Evolutionary conservation across 2,797 vertebrate genomes (phyloP).

Genomic region (Astyanax mexicanus): DNA sequence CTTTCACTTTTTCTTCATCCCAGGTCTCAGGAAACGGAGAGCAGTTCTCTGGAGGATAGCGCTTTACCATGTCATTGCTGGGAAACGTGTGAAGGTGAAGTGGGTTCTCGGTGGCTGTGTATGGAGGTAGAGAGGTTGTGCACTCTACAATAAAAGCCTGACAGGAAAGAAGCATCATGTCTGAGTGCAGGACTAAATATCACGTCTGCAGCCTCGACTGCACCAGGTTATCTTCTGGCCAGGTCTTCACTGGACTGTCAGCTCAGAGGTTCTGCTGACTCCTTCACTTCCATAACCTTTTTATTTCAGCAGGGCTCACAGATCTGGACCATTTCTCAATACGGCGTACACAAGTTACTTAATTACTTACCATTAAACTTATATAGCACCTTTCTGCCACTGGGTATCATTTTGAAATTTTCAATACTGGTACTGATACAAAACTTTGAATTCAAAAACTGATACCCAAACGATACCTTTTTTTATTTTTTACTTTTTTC

Average conservation of each 20-base stretch:
- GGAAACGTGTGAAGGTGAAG: constrained; percentile 4
- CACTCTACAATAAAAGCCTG: background rate
- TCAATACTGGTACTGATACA: too few species aligned
- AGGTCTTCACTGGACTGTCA: background rate
- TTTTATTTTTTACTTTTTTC: too few species aligned
- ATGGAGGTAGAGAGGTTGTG: too few species aligned
- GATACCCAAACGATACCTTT: too few species aligned
- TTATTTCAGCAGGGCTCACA: constrained; percentile 34
- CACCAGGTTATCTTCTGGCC: background rate
- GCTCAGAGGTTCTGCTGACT: background rate
- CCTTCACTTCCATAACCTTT: background rate
- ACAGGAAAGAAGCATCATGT: background rate
- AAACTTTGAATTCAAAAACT: too few species aligned
- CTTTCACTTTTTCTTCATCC: background rate
- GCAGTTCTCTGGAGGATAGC: background rate
- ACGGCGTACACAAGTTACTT: too few species aligned
- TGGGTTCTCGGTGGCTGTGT: background rate
- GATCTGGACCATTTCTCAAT: too few species aligned
- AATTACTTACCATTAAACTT: too few species aligned
- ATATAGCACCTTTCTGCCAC: too few species aligned
- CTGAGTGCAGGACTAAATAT: background rate
- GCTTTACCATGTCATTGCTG: background rate
- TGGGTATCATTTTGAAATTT: too few species aligned
- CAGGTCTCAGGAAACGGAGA: background rate
- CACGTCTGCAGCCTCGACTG: background rate